Evolutionary conservation across 2,888 invertebrate genomes (phyloP).

Genomic region (Cybosia mesomella): DNA sequence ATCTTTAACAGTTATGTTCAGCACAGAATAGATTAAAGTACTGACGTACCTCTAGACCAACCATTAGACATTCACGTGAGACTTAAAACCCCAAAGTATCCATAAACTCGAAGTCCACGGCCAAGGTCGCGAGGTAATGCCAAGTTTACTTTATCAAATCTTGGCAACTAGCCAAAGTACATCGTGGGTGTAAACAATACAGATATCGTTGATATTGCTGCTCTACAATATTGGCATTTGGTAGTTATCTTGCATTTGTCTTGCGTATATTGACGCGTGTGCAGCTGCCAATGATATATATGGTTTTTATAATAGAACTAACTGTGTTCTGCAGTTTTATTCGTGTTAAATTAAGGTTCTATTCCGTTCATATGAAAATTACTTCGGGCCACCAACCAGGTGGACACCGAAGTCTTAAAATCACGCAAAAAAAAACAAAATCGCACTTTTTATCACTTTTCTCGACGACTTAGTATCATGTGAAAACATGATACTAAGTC

Average conservation of each 20-base stretch:
- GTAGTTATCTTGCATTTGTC: constrained; percentile 6
- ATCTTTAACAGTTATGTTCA: no score
- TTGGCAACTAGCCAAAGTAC: constrained; percentile 11
- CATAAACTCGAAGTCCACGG: constrained; percentile 14
- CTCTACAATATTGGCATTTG: not conserved
- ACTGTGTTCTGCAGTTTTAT: no score
- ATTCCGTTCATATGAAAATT: no score
- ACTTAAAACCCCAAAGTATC: not conserved
- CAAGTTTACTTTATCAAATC: constrained; percentile 6
- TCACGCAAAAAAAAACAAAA: no score
- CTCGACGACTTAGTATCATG: no score
- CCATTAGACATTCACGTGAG: not conserved
- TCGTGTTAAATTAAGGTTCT: no score
- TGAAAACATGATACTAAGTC: no score
- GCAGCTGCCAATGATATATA: not conserved
- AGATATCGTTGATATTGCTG: constrained; percentile 2
- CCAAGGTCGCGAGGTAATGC: constrained; percentile 5
- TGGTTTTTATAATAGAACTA: not conserved
- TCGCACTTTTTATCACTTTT: no score
- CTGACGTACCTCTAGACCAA: not conserved
- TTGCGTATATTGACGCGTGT: not conserved
- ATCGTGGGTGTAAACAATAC: constrained; percentile 5
- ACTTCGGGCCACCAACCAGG: no score
- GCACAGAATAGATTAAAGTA: no score
- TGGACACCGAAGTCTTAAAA: no score